Evolutionary conservation across 2,797 vertebrate species (phyloP).

Genomic region (Ambastaia sidthimunki): DNA sequence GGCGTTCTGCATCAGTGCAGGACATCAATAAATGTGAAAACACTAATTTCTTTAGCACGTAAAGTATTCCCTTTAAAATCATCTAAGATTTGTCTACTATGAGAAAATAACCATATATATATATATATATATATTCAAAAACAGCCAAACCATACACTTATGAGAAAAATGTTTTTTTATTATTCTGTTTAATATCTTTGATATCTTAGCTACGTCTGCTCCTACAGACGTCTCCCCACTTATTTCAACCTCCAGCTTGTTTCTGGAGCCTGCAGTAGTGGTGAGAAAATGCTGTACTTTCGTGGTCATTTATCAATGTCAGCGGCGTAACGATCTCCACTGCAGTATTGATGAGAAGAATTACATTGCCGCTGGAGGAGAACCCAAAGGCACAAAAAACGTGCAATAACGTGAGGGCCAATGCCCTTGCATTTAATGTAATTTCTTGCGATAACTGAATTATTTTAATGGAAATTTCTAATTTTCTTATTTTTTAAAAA

Average conservation of each 20-base stretch:
- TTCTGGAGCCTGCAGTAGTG: conserved; percentile 37
- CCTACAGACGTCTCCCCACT: conserved; percentile 13
- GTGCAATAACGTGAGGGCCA: conserved; percentile 38
- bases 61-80: neutral
- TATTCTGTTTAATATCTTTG: conserved; percentile 26
- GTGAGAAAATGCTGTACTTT: conserved; percentile 44
- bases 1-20: neutral
- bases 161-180: conserved; percentile 16
- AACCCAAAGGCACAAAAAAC: conserved; percentile 47
- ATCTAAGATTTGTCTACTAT: neutral
- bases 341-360: conserved; percentile 60
- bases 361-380: conserved; percentile 50
- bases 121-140: conserved; percentile 46
- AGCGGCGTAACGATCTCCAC: conserved; percentile 57
- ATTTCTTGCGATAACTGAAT: conserved; percentile 18
- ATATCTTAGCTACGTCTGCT: conserved; percentile 29
- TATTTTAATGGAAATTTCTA: conserved; percentile 33
- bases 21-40: neutral
- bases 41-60: neutral
- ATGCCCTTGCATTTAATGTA: conserved; percentile 20
- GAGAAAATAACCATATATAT: conserved; percentile 26
- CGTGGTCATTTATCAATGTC: conserved; percentile 66
- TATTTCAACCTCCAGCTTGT: conserved; percentile 29
- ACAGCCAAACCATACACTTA: conserved; percentile 32
- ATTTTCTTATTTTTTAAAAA: neutral